Percentiles rank a stretch among this genome's conserved stretches.
Conservation (phyloP, 2,113 vertebrate genomes). For the Zonotrichia leucophrys region DNA sequence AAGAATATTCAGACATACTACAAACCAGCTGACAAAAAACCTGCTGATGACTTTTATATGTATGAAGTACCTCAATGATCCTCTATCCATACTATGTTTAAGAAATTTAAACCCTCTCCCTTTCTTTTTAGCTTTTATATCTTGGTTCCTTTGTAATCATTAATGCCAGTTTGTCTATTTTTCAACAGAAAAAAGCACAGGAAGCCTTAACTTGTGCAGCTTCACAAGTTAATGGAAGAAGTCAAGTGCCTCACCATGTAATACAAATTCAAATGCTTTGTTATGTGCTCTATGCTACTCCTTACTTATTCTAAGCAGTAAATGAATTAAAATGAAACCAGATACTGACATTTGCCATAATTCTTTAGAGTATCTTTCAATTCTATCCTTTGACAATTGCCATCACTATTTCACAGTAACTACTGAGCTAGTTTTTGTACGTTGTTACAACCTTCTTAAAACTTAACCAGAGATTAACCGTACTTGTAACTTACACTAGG, state of each 20-base stretch:
- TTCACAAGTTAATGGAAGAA: neutral
- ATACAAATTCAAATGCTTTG: neutral
- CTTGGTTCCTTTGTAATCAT: neutral
- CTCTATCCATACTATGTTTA: neutral
- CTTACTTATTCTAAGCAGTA: neutral
- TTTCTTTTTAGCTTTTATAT: neutral
- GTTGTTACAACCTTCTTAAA: neutral
- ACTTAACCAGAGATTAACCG: neutral
- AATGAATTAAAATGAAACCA: neutral
- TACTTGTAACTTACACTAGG: neutral
- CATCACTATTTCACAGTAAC: neutral
- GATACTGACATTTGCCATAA: neutral
- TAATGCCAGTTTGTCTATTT: neutral
- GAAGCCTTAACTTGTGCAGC: neutral
- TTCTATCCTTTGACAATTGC: neutral
- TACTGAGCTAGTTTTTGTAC: neutral
- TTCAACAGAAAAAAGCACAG: neutral
- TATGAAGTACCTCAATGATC: neutral
- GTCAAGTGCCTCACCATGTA: neutral
- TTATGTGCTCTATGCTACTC: accelerated
- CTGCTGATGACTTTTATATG: neutral
- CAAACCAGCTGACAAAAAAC: neutral
- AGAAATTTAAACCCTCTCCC: neutral
- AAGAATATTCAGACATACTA: neutral
- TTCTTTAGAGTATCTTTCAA: neutral